phyloP scores from a whole-genome alignment of 2,888 invertebrate genomes.

The Isoperla grammatica region DNA sequence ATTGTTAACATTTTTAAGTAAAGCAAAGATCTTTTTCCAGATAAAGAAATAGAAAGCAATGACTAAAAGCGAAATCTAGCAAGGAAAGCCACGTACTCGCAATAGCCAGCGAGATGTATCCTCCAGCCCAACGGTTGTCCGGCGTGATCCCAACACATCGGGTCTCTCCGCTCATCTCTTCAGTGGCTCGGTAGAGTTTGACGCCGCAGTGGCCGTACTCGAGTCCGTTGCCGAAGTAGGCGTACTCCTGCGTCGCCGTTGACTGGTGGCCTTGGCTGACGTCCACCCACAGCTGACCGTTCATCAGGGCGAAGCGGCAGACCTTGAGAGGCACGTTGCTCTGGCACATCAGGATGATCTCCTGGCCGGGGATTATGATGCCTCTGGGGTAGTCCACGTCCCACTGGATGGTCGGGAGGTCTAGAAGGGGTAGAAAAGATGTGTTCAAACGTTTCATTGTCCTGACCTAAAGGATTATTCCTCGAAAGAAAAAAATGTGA shows the following conservation, averaged over 20 bases:
- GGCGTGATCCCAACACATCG: constrained; percentile 2
- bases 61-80: no score
- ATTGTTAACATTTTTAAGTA: no score
- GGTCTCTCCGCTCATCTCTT: constrained; percentile 1
- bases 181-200: neutral
- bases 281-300: neutral
- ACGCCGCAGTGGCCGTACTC: constrained; percentile 12
- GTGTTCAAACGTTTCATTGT: no score
- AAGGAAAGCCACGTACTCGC: constrained; percentile 7
- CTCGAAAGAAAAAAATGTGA: no score
- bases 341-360: constrained; percentile 4
- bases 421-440: neutral
- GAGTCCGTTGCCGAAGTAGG: constrained; percentile 5
- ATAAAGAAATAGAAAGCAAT: no score
- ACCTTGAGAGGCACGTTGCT: neutral
- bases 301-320: constrained; percentile 2
- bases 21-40: no score
- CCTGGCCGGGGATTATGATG: neutral
- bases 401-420: constrained; percentile 1
- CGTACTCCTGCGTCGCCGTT: neutral
- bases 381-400: neutral
- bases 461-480: no score
- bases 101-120: neutral
- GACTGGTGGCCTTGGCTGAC: neutral
- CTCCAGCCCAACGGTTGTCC: constrained; percentile 7